Base-by-base conservation (phyloP, 2,888 invertebrate genomes). In the Melieria omissa region DNA sequence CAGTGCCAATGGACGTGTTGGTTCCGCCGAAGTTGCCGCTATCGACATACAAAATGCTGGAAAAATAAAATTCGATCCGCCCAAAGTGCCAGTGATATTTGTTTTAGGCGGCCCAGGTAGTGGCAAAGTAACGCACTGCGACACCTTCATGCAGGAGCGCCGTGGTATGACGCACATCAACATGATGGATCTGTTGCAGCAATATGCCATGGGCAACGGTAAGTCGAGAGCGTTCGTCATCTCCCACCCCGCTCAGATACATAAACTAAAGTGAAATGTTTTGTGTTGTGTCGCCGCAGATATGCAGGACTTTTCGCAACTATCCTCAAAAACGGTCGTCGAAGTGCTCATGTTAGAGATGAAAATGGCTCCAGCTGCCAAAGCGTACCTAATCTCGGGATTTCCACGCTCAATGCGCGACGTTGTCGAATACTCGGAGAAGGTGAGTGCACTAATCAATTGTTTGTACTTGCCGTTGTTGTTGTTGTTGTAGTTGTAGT, bases 51-150 rank as follows among this genome's bases (percentile, higher is more conserved):
- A 92, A 86, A 95, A 94, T 88, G 90, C 90, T 77, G 93, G 93
- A 82, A 91, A 92, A 80, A 92, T 95, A 87, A 93, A 93, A 86
- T 95, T 95, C 87, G 94, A 95, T 88, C 90, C 93, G 77, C 95
- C 95, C 64, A 92, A 91, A 85, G 94, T 95, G 82, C 95, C 95
- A 72, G 95, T 96, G 85, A 93, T 96, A 89, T 95, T 95, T 87
- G 91, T 96, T 78, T 90, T 95, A 86, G 95, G 98, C 82, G 98
- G 98, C 76, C 98, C 98, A 77, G 98, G 97, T 80, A 96, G 96
- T 88, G 98, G 98, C 61, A 98, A 98, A 92, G 97, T 98, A 89
- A 98, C 98, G 82, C 97, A 98, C 87, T 98, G 98, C 89, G 96
- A 96, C 87, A 94, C 93, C 82, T 89, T 95, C 82, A 93, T 93